Percentiles rank a stretch among this genome's conserved stretches.
Evolutionary conservation across 2,888 invertebrate genomes (phyloP).

Genomic region (Nephrocerus scutellatus): DNA sequence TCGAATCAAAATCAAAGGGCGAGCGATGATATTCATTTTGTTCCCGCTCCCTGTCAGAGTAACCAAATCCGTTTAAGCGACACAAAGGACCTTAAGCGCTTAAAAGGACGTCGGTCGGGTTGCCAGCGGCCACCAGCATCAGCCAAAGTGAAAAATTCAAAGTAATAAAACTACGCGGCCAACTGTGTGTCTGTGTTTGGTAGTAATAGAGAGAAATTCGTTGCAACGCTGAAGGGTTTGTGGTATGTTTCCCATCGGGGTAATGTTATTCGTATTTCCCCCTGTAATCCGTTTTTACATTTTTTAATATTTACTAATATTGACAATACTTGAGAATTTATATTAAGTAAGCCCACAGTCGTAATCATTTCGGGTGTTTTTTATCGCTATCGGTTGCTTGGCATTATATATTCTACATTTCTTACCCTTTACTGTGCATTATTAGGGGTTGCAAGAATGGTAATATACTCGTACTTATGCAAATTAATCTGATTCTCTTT

Average conservation of each 20-base stretch:
- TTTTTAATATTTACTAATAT: conserved; percentile 45
- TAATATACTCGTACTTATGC: no score
- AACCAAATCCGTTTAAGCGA: conserved; percentile 43
- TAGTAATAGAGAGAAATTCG: conserved; percentile 19
- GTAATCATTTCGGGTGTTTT: no score
- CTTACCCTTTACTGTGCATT: no score
- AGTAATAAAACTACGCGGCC: no score
- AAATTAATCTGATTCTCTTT: no score
- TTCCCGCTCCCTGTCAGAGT: conserved; percentile 23
- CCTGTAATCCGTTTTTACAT: conserved; percentile 19
- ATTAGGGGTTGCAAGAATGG: no score
- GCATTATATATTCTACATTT: no score
- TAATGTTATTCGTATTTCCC: background rate
- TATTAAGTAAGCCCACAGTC: no score
- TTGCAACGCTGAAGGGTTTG: conserved; percentile 16
- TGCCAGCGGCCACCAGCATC: no score
- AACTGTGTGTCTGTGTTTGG: no score
- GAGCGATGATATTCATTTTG: conserved; percentile 6
- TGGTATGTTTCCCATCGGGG: conserved; percentile 18
- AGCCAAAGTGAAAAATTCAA: conserved; percentile 38
- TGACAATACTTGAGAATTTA: conserved; percentile 39
- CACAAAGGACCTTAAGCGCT: conserved; percentile 18
- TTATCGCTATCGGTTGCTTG: no score
- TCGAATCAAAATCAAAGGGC: no score
- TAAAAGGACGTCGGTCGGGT: conserved; percentile 4